Conservation (phyloP, 2,113 vertebrate species). For the Oriolus oriolus region DNA sequence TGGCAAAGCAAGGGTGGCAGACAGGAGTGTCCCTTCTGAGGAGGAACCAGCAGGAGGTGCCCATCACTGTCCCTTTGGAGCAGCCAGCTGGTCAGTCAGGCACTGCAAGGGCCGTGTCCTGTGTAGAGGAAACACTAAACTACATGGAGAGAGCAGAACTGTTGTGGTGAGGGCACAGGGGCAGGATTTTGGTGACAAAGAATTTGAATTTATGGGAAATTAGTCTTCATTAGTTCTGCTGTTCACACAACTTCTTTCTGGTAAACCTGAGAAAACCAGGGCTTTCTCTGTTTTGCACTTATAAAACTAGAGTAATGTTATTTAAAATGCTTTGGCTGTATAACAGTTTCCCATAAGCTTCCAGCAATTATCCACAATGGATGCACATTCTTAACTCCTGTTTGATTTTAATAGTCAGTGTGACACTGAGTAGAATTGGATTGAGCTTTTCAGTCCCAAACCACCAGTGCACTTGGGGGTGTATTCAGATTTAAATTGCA, state of each 20-base stretch:
- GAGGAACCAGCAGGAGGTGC: neutral
- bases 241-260: neutral
- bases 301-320: neutral
- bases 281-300: neutral
- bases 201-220: neutral
- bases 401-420: neutral
- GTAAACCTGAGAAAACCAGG: neutral
- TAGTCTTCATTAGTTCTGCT: slow-evolving; percentile 12
- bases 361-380: neutral
- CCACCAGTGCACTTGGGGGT: neutral
- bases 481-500: neutral
- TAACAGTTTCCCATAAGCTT: neutral
- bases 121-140: neutral
- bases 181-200: neutral
- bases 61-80: neutral
- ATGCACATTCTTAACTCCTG: neutral
- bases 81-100: neutral
- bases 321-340: neutral
- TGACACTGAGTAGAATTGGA: neutral
- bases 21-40: neutral
- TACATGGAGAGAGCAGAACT: neutral
- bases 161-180: neutral
- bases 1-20: neutral
- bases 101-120: neutral
- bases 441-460: neutral